Base-by-base conservation (phyloP, 2,113 vertebrate genomes). In the Cynoglossus semilaevis region DNA sequence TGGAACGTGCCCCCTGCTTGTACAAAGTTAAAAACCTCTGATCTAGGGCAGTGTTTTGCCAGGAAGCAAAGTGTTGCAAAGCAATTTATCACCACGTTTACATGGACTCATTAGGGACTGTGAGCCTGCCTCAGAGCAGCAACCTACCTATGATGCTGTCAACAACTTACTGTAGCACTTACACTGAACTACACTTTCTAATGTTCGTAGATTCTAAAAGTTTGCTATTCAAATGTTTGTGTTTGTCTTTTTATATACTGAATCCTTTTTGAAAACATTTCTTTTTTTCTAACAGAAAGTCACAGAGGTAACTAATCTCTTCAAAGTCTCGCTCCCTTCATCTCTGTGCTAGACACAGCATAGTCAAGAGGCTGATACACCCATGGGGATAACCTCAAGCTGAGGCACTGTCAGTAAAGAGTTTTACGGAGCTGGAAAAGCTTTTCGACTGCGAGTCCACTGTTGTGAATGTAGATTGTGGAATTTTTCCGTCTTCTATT, bases 1-100 rank as follows among this genome's bases (percentile, higher is more conserved):
- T 29, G 22, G 22, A 29, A 29, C 22, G 3, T 29, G 22, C 22
- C 6, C 22, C 6, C 22, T 29, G 22, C 22, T 29, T 29, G 22
- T 29, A 29, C 22, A 29, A 29, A 29, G 22, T 29, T 29, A 29
- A 29, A 29, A 29, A 29, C 22, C 22, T 29, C 22, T 29, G 22
- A 76, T 87, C 63, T 83, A 51, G 82, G 80, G 67, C 74, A 83
- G 51, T 41, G 43, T 59, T 79, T 81, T 81, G 78, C 81, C 69
- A 74, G 80, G 74, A 75, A 40, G 51, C 36, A 38, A 36, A 66
- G 80, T 63, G 74, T 67, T 62, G 42, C 62, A 17, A 14, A 49
- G 63, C 69, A 58, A 76, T 73, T 67, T 58, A 62, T 63, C 63
- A 49, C 51, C 12, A 8, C 13, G 17, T 65, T 74, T 63, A 46